Conservation (phyloP, 1,140 invertebrate genomes). For the Megalonaias nervosa region DNA sequence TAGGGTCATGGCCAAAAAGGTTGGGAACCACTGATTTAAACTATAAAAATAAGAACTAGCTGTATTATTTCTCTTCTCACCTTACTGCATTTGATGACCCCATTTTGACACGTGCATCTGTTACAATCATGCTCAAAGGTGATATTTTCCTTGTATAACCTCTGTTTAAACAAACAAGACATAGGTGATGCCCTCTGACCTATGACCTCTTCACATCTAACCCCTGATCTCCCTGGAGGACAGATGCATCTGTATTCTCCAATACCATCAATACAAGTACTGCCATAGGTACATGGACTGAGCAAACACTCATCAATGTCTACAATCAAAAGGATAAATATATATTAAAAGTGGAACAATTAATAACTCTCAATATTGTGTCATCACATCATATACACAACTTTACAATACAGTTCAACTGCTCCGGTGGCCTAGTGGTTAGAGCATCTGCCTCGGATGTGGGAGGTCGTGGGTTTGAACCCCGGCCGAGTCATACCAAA, state of each 20-base stretch:
- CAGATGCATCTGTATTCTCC: conserved; percentile 68
- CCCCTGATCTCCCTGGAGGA: conserved; percentile 79
- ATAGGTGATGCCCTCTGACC: conserved; percentile 54
- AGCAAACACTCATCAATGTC: conserved; percentile 68
- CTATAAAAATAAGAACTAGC: not conserved
- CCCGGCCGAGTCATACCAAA: too few species aligned
- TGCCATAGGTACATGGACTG: conserved; percentile 65
- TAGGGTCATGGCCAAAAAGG: not conserved
- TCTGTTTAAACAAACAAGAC: conserved; percentile 76
- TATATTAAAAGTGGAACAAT: not conserved
- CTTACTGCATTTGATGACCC: conserved; percentile 84
- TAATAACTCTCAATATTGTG: not conserved
- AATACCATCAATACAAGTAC: conserved; percentile 68
- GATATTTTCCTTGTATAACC: conserved; percentile 76
- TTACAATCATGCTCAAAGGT: conserved; percentile 85
- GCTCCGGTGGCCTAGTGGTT: too few species aligned
- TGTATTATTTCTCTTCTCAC: conserved; percentile 68
- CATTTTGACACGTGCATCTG: conserved; percentile 83
- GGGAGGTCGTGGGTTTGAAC: too few species aligned
- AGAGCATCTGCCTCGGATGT: too few species aligned
- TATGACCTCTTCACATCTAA: conserved; percentile 76
- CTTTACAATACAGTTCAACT: not conserved
- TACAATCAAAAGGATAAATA: conserved; percentile 31
- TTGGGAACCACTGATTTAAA: too few species aligned
- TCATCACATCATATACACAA: not conserved